Evolutionary conservation across 2,888 invertebrate species (phyloP), one percentile per base, ranked within the genome.

Genomic region (Lithophane leautieri): DNA sequence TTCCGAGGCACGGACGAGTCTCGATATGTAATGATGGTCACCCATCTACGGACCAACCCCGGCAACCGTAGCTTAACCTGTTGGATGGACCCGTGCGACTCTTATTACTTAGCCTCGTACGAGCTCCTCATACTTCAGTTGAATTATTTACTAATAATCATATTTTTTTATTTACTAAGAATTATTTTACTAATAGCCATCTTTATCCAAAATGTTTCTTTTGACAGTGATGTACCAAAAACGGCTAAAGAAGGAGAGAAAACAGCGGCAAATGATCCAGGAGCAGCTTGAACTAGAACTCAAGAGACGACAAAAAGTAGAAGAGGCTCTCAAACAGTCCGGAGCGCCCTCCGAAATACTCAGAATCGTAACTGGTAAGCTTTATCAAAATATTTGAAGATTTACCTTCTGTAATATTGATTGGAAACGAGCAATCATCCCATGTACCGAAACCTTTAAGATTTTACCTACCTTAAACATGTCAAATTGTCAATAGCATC

Each of bases 161-260:
- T 34, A 34, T 34, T 6, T 3, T 34, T 34, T 34, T 34, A 34
- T 34, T 34, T 34, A 34, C 34, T 34, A 34, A 34, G 34, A 34
- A 34, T 34, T 34, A 34, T 34, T 34, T 34, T 34, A 70, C 0
- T 8, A 28, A 28, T 14, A 47, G 14, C n/a, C 19, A 11, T 7
- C 7, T 11, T 0, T 74, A 75, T 81, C 28, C 3, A 54, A 12
- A 19, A 8, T 28, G 3, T 68, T 69, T 77, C 34, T 86, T 79
- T 82, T 86, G 84, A 81, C 97, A 99, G 99, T 98, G 83, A 97
- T 98, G 93, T 98, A 98, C 94, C 99, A 99, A 94, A 99, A 99
- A 94, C 97, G 99, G 82, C 97, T 99, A 96, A 98, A 99, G 97
- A 98, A 98, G 91, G 99, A 99, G 93, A 97, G 98, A 87, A 98